A percentile compares a stretch with the other conserved stretches of the same genome.
Conservation (phyloP, 2,888 invertebrate genomes). For the Heterodera filipjevi region DNA sequence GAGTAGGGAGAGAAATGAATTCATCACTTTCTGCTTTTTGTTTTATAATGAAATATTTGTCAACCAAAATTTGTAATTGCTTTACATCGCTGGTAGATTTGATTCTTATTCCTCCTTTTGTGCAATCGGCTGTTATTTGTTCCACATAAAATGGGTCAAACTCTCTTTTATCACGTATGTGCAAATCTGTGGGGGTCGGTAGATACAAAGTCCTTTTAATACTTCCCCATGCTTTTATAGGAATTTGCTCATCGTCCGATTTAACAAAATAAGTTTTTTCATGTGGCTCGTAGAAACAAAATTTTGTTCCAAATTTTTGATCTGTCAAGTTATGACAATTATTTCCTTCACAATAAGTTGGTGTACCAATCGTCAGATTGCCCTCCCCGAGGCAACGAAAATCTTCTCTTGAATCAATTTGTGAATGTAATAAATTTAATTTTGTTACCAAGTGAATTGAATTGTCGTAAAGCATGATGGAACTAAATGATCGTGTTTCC, state of each 20-base stretch:
- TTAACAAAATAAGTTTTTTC: too few species aligned
- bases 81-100: not conserved
- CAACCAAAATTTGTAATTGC: not conserved
- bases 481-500: not conserved
- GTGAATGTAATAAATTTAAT: too few species aligned
- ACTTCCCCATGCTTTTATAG: too few species aligned
- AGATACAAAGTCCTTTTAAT: too few species aligned
- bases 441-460: too few species aligned
- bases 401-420: not conserved
- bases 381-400: not conserved
- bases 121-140: not conserved
- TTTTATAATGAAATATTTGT: not conserved
- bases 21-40: not conserved
- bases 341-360: not conserved
- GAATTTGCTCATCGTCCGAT: too few species aligned
- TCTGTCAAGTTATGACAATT: not conserved
- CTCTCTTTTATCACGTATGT: too few species aligned
- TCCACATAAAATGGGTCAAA: too few species aligned
- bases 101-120: not conserved
- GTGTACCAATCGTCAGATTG: not conserved
- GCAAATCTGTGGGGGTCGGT: too few species aligned
- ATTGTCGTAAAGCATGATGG: not conserved
- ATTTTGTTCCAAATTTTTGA: not conserved
- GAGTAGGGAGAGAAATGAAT: not conserved
- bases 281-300: too few species aligned